phyloP scores from a whole-genome alignment of 2,888 invertebrate species.

The Phoenoteleia sp. region DNA sequence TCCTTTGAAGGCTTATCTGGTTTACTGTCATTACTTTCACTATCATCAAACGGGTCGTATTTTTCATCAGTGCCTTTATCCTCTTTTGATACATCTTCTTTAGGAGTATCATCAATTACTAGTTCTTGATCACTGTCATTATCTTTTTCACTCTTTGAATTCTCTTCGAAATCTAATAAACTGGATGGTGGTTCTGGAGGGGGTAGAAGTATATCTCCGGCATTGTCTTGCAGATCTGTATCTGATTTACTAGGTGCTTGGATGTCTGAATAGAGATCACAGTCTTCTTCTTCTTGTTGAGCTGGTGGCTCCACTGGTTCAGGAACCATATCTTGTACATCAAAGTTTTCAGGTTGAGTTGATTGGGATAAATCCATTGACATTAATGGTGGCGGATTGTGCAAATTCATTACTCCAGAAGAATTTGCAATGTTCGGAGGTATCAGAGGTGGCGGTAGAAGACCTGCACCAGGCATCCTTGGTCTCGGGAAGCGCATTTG shows the following conservation, averaged over 20 bases:
- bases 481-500: constrained; percentile 67
- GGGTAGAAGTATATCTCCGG: constrained; percentile 82
- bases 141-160: constrained; percentile 83
- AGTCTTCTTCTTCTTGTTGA: constrained; percentile 85
- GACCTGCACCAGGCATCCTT: constrained; percentile 65
- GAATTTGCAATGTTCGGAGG: too few species aligned
- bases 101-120: constrained; percentile 84
- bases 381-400: constrained; percentile 40
- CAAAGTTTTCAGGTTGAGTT: constrained; percentile 29
- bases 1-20: constrained; percentile 43
- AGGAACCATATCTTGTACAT: constrained; percentile 51
- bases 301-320: constrained; percentile 72
- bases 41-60: constrained; percentile 84
- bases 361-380: constrained; percentile 41
- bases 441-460: not conserved
- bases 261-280: constrained; percentile 90
- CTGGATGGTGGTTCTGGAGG: constrained; percentile 86
- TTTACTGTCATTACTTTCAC: constrained; percentile 82
- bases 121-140: constrained; percentile 84
- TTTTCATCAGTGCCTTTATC: constrained; percentile 77
- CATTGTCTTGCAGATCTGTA: constrained; percentile 82
- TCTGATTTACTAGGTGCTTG: constrained; percentile 85
- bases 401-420: constrained; percentile 34
- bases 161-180: constrained; percentile 84
- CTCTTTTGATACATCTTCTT: constrained; percentile 76